Base-by-base conservation (phyloP, 2,113 vertebrate genomes). In the Rhineura floridana region DNA sequence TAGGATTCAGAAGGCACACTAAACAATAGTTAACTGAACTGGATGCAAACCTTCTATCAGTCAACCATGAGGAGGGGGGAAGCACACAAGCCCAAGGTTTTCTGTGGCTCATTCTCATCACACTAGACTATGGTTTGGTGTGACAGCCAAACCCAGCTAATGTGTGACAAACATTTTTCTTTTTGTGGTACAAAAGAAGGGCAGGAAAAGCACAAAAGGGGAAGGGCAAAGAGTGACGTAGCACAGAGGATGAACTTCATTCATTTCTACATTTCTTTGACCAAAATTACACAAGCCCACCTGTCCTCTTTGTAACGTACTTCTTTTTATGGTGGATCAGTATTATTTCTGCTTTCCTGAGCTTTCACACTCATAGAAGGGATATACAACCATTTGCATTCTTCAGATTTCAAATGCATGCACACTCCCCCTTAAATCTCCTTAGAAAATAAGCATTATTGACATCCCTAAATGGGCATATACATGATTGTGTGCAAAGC, bases 191-290 rank as follows among this genome's bases (percentile, higher is more conserved):
- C 9, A 55, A 59, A 48, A 59, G 21, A 7, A 11, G 8, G 4
- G 25, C 39, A 13, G 21, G 17, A 5, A 19, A 7, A 23, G 9
- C 6, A n/a, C 21, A 85, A 52, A 39, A 42, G 39, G 52, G 13
- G n/a, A 28, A 59, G 33, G 1, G 8, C 30, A 25, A 7, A 19
- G 42, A 25, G 10, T 48, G n/a, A n/a, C n/a, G 89, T 79, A 50
- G 65, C 89, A 85, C 89, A 63, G 30, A 88, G 83, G 9, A 84
- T 72, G 33, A 84, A 55, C 83, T 28, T 55, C 82, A 84, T 84
- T 84, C 72, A 55, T 84, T 69, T 86, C 75, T 77, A 30, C 28
- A 25, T 11, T 46, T 91, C 73, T 55, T 78, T 69, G 46, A 80
- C 76, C 63, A 52, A 52, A 80, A 80, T 87, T 80, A 80, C 25